Evolutionary conservation across 1,140 invertebrate species (phyloP).

Genomic region (Procambarus virginalis): DNA sequence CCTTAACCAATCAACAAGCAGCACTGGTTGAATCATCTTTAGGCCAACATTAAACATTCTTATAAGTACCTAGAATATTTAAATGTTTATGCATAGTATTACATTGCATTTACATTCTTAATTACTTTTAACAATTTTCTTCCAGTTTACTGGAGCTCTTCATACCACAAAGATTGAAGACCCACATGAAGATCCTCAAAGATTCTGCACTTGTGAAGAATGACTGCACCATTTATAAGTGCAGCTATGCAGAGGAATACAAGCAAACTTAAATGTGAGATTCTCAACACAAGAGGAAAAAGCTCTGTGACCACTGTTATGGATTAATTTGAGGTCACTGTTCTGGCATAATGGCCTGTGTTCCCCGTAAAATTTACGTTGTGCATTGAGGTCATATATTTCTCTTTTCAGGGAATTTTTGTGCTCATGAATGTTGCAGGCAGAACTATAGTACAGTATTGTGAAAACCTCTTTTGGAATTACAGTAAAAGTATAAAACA

Average conservation of each 20-base stretch:
- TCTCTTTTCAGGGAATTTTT: too few species aligned
- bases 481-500: too few species aligned
- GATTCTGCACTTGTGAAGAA: slow-evolving; percentile 34
- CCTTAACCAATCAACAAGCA: too few species aligned
- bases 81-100: background rate
- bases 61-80: too few species aligned
- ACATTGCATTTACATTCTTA: background rate
- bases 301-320: background rate
- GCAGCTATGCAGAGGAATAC: slow-evolving; percentile 8
- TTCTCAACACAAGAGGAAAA: background rate
- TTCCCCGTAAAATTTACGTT: too few species aligned
- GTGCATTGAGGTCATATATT: too few species aligned
- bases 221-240: slow-evolving; percentile 40
- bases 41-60: too few species aligned
- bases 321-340: background rate
- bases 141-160: slow-evolving; percentile 45
- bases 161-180: slow-evolving; percentile 15
- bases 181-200: slow-evolving; percentile 50
- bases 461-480: too few species aligned
- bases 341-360: too few species aligned
- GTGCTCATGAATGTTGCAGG: too few species aligned
- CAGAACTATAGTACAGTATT: too few species aligned
- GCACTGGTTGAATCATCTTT: too few species aligned
- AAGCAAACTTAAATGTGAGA: background rate
- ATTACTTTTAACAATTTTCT: background rate